These are phyloP conservation scores for Mus minutoides DNA, from an alignment of 2,797 vertebrate species.

Conservation along the genomic window DNA sequence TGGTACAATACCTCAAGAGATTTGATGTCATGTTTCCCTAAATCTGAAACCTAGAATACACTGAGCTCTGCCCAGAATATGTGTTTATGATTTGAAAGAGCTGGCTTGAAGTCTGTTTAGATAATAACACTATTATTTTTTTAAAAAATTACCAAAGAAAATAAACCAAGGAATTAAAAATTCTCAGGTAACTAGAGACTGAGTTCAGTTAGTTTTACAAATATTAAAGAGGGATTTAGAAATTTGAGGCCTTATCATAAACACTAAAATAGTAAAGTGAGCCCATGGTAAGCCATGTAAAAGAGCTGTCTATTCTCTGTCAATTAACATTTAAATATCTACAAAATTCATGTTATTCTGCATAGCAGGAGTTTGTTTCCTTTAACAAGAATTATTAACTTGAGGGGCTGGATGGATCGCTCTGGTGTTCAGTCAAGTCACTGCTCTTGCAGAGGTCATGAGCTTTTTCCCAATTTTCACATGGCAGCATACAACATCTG, in stretches of 20 bases:
- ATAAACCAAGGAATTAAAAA: slow-evolving; percentile 2
- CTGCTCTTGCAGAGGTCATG: background rate
- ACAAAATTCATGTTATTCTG: background rate
- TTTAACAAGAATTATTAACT: background rate
- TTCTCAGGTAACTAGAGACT: background rate
- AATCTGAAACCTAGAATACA: slow-evolving; percentile 26
- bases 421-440: too few species aligned
- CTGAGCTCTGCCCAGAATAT: slow-evolving; percentile 27
- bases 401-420: background rate
- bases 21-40: slow-evolving; percentile 52
- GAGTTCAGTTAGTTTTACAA: slow-evolving; percentile 44
- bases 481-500: too few species aligned
- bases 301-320: background rate
- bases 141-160: slow-evolving; percentile 26
- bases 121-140: background rate
- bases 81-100: slow-evolving; percentile 6
- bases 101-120: background rate
- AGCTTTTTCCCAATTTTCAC: background rate
- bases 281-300: background rate
- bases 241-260: background rate
- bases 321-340: background rate
- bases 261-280: slow-evolving; percentile 48
- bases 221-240: slow-evolving; percentile 42
- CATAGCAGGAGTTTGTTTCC: background rate
- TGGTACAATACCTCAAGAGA: slow-evolving; percentile 62